These are phyloP conservation scores for Bedellia somnulentella DNA, from an alignment of 2,888 invertebrate species.

Conservation along the genomic window DNA sequence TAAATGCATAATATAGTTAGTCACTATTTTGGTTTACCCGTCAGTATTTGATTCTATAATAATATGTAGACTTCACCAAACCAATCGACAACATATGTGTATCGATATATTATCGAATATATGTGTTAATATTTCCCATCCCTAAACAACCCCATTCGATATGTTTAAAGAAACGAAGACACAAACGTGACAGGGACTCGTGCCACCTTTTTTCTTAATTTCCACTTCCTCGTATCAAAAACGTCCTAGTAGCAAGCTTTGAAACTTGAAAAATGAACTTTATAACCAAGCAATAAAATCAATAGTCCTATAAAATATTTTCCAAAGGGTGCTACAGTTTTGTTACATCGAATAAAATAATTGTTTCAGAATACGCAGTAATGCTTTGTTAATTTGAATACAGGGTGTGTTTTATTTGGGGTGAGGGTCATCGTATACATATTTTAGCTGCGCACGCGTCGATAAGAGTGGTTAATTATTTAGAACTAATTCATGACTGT, in stretches of 20 bases:
- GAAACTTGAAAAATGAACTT: slow-evolving; percentile 10
- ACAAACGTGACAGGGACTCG: slow-evolving; percentile 32
- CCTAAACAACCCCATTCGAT: slow-evolving; percentile 26
- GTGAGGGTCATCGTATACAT: slow-evolving; percentile 24
- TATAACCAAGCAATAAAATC: slow-evolving; percentile 6
- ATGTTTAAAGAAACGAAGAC: slow-evolving; percentile 28
- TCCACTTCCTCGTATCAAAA: slow-evolving; percentile 34
- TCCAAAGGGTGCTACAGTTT: slow-evolving; percentile 20
- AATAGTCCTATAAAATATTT: too few relatives aligned
- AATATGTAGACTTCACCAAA: background rate
- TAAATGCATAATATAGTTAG: too few relatives aligned
- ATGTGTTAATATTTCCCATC: slow-evolving; percentile 15
- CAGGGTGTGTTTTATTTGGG: slow-evolving; percentile 21
- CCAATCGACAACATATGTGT: background rate
- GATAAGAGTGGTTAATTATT: slow-evolving; percentile 53
- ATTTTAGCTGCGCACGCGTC: slow-evolving; percentile 42
- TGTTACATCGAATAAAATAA: slow-evolving; percentile 31
- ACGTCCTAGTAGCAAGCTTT: slow-evolving; percentile 14
- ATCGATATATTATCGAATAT: background rate
- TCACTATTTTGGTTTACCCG: too few relatives aligned
- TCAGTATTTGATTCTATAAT: too few relatives aligned
- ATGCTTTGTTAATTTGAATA: slow-evolving; percentile 60
- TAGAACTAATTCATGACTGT: slow-evolving; percentile 49
- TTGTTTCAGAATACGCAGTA: slow-evolving; percentile 45
- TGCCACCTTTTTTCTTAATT: slow-evolving; percentile 55